These are phyloP conservation scores for Reticulitermes lucifugus DNA, from an alignment of 2,888 invertebrate species.

Conservation along the genomic window DNA sequence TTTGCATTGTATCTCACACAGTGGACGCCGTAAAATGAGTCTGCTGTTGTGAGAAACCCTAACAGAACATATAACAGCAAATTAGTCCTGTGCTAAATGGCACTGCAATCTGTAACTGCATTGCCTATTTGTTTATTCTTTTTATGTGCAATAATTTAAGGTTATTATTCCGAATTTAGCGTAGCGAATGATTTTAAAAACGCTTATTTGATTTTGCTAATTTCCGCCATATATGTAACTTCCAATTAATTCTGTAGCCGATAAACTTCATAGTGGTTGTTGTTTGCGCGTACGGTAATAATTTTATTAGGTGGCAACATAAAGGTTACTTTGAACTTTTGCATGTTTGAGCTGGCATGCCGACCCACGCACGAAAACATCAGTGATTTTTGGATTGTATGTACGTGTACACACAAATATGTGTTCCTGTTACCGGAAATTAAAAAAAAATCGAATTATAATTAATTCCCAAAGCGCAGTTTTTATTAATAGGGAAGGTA, in stretches of 20 bases:
- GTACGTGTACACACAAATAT: background rate
- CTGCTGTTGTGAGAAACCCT: too few species aligned
- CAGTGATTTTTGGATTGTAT: background rate
- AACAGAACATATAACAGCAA: too few species aligned
- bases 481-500: too few species aligned
- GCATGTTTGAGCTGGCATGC: background rate
- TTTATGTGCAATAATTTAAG: background rate
- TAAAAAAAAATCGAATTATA: too few species aligned
- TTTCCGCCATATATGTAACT: background rate
- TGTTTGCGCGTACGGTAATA: background rate
- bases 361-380: background rate
- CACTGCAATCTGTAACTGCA: too few species aligned
- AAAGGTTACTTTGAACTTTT: background rate
- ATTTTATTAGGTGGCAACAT: background rate
- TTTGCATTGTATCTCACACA: too few species aligned
- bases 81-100: too few species aligned
- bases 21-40: too few species aligned
- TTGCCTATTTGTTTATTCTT: background rate
- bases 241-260: background rate
- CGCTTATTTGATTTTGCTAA: background rate
- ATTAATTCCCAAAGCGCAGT: too few species aligned
- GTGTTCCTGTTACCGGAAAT: too few species aligned
- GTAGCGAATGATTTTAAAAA: background rate
- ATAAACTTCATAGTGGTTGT: background rate
- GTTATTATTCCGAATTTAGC: background rate